phyloP scores from a whole-genome alignment of 2,113 vertebrate species.

The Dromas ardeola region DNA sequence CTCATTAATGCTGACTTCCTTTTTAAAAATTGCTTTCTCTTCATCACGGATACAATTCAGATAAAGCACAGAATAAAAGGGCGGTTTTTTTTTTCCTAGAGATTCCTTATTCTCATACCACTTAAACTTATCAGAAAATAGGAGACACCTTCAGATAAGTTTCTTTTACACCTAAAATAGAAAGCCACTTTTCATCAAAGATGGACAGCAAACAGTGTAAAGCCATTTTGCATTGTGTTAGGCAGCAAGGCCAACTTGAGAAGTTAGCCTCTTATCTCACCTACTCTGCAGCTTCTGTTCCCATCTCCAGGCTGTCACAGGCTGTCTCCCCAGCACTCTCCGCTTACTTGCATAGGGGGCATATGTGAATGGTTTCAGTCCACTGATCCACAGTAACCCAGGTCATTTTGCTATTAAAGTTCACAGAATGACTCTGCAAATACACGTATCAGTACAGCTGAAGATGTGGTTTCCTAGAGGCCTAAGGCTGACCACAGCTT shows the following conservation, averaged over 20 bases:
- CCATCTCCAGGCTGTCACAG: background rate
- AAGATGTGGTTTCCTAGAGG: background rate
- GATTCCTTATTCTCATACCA: background rate
- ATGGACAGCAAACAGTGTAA: background rate
- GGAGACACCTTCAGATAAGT: background rate
- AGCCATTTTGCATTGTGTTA: background rate
- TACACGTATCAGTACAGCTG: accelerated
- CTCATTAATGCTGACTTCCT: background rate
- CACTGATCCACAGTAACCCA: background rate
- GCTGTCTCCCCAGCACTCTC: background rate
- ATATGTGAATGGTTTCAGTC: background rate
- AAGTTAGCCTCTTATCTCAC: background rate
- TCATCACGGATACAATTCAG: background rate
- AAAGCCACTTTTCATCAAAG: background rate
- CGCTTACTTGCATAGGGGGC: background rate
- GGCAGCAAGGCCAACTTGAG: background rate
- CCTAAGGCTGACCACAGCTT: background rate
- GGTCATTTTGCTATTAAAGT: background rate
- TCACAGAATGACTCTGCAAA: background rate
- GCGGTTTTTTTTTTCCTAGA: background rate
- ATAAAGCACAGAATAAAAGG: background rate
- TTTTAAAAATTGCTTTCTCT: background rate
- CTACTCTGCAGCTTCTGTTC: background rate
- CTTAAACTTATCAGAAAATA: background rate
- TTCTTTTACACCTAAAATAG: background rate